Percentiles rank a stretch among this genome's conserved stretches.
These are phyloP conservation scores for Limnodromus scolopaceus DNA, from an alignment of 2,797 vertebrate genomes.

Conservation along the genomic window DNA sequence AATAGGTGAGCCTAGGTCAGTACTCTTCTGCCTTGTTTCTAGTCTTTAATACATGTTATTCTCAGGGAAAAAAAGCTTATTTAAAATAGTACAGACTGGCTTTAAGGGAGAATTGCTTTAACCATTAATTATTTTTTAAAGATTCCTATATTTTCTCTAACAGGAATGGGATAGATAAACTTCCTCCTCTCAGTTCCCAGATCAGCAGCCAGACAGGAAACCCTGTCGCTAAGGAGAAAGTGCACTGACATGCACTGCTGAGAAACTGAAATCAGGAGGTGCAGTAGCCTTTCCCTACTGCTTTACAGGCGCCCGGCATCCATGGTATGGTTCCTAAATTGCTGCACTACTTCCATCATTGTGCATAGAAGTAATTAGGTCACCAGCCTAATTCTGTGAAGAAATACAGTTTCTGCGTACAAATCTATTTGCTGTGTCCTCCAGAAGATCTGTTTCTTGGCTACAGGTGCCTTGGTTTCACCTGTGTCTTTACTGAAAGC, in stretches of 20 bases:
- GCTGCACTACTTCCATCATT: neutral
- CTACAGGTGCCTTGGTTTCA: neutral
- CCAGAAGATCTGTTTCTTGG: neutral
- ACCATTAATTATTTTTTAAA: neutral
- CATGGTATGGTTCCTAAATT: neutral
- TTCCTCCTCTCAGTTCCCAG: neutral
- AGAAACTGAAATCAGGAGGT: neutral
- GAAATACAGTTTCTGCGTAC: neutral
- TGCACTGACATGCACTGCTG: neutral
- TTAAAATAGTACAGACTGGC: neutral
- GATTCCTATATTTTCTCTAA: neutral
- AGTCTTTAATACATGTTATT: neutral
- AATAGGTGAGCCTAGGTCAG: neutral
- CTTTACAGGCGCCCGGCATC: neutral
- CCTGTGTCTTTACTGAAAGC: neutral
- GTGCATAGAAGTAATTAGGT: neutral
- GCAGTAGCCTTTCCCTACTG: neutral
- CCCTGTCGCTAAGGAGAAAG: neutral
- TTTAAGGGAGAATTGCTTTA: neutral
- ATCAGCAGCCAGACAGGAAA: neutral
- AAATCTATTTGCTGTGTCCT: neutral
- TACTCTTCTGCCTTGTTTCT: neutral
- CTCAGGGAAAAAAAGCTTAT: rapidly evolving
- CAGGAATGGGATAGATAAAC: neutral
- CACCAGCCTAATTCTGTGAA: neutral